Percentiles rank a stretch among this genome's conserved stretches.
Evolutionary conservation across 2,797 vertebrate genomes (phyloP).

Genomic region (Miichthys miiuy): DNA sequence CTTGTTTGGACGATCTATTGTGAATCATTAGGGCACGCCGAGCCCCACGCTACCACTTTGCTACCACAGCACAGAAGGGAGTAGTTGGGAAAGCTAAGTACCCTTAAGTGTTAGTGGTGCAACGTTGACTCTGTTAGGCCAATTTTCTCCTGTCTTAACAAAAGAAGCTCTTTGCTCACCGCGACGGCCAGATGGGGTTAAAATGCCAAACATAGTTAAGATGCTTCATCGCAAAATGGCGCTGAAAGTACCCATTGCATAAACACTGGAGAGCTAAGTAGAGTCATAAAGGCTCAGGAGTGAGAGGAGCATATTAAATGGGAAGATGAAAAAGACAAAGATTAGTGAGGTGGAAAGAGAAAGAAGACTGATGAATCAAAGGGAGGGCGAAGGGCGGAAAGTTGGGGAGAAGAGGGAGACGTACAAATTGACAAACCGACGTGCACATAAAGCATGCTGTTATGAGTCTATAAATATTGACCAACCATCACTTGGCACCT

Average conservation of each 20-base stretch:
- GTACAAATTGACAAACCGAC: conserved; percentile 31
- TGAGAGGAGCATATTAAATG: conserved; percentile 44
- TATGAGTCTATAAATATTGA: conserved; percentile 77
- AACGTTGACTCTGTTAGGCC: conserved; percentile 31
- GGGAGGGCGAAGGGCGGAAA: conserved; percentile 8
- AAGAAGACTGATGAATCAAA: conserved; percentile 30
- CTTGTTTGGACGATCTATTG: conserved; percentile 42
- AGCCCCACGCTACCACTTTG: conserved; percentile 21
- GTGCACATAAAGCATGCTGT: conserved; percentile 44
- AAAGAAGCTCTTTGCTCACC: conserved; percentile 37
- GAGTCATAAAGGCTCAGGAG: conserved; percentile 48
- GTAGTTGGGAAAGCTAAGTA: conserved; percentile 46
- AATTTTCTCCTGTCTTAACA: conserved; percentile 46
- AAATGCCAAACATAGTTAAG: conserved; percentile 54
- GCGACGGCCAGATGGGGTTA: conserved; percentile 29
- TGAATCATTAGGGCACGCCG: neutral
- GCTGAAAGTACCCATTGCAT: conserved; percentile 50
- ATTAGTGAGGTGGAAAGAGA: conserved; percentile 52
- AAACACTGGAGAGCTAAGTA: conserved; percentile 49
- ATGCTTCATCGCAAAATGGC: conserved; percentile 39
- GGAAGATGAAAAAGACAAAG: conserved; percentile 39
- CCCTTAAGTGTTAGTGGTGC: conserved; percentile 42
- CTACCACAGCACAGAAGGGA: conserved; percentile 40
- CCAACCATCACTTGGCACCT: conserved; percentile 63
- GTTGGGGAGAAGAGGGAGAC: neutral